A percentile compares a stretch with the other conserved stretches of the same genome.
phyloP scores from a whole-genome alignment of 2,888 invertebrate genomes.

The Amblyjoppa fuscipennis region DNA sequence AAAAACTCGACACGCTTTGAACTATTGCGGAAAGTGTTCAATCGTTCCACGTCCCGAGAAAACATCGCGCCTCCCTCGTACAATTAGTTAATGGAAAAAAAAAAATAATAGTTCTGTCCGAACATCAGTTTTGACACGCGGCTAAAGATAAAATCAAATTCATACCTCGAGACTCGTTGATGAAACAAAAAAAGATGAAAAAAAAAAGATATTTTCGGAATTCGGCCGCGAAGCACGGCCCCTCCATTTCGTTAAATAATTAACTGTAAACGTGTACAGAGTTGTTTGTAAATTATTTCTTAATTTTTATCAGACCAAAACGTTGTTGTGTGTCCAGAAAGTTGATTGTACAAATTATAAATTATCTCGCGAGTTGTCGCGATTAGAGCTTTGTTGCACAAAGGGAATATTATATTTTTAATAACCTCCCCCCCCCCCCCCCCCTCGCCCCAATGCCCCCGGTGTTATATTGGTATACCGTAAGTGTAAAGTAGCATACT shows the following conservation, averaged over 20 bases:
- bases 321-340: constrained; percentile 78
- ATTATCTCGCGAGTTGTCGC: constrained; percentile 65
- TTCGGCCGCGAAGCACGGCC: constrained; percentile 27
- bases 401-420: constrained; percentile 84
- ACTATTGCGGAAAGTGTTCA: background rate
- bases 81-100: constrained; percentile 40
- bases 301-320: constrained; percentile 72
- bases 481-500: constrained; percentile 78
- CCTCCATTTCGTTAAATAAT: constrained; percentile 63
- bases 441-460: constrained; percentile 62
- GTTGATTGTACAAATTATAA: constrained; percentile 83
- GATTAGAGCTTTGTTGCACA: constrained; percentile 80
- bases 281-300: constrained; percentile 78
- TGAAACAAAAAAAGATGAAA: constrained; percentile 12
- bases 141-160: constrained; percentile 37
- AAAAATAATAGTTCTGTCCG: constrained; percentile 28
- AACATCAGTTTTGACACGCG: constrained; percentile 43
- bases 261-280: constrained; percentile 76
- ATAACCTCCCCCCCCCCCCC: constrained; percentile 73
- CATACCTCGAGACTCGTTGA: constrained; percentile 13
- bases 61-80: constrained; percentile 47
- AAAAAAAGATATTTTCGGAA: constrained; percentile 39
- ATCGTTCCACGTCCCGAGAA: constrained; percentile 35
- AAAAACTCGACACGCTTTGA: constrained; percentile 6
- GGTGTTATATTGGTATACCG: constrained; percentile 77